Evolutionary conservation across 2,888 invertebrate species (phyloP).

Genomic region (Gymnoscelis rufifasciata): DNA sequence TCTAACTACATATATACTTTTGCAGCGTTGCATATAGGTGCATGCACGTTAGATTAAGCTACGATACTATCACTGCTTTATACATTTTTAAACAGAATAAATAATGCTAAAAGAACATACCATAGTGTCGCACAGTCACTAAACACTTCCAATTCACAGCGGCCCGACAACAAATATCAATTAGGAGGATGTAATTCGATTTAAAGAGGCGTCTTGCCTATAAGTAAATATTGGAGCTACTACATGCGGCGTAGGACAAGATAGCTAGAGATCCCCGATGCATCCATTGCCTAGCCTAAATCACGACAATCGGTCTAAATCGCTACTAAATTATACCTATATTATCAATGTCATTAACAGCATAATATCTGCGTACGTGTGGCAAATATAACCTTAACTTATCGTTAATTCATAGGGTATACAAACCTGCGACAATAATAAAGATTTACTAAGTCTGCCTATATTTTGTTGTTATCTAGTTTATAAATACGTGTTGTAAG

Average conservation of each 20-base stretch:
- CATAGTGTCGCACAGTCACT: constrained; percentile 16
- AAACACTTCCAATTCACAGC: constrained; percentile 7
- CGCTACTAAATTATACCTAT: constrained; percentile 26
- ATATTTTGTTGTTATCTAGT: too few relatives aligned
- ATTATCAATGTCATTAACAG: constrained; percentile 15
- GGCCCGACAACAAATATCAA: background rate
- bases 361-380: background rate
- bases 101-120: too few relatives aligned
- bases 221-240: constrained; percentile 40
- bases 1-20: too few relatives aligned
- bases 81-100: too few relatives aligned
- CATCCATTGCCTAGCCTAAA: constrained; percentile 35
- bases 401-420: background rate
- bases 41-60: too few relatives aligned
- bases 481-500: too few relatives aligned
- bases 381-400: background rate
- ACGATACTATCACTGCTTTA: too few relatives aligned
- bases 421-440: background rate
- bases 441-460: background rate
- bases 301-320: constrained; percentile 48
- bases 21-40: too few relatives aligned
- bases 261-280: constrained; percentile 16
- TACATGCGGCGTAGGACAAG: constrained; percentile 23
- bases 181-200: constrained; percentile 13
- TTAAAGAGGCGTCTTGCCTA: constrained; percentile 42